Percentiles rank a stretch among this genome's conserved stretches.
These are phyloP conservation scores for Brachyptera putata DNA, from an alignment of 2,888 invertebrate species.

Conservation along the genomic window DNA sequence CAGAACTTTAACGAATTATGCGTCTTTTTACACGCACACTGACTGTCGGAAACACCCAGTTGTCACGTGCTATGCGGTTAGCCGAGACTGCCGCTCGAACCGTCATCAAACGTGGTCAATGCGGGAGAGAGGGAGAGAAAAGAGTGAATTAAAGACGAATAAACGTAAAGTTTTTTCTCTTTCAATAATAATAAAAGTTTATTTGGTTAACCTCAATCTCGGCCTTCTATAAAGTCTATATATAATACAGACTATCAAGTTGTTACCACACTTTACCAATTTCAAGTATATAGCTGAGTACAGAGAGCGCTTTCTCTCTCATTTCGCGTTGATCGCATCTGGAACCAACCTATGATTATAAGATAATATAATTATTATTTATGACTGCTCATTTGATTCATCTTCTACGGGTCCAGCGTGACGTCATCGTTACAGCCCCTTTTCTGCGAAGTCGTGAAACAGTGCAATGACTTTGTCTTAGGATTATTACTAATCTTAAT, in stretches of 20 bases:
- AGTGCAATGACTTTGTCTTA: neutral
- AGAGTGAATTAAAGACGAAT: neutral
- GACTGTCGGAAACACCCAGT: too few species aligned
- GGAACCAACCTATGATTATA: conserved; percentile 16
- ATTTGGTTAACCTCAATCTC: neutral
- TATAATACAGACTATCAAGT: neutral
- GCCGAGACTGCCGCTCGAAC: too few species aligned
- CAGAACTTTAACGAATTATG: too few species aligned
- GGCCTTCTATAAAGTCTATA: neutral
- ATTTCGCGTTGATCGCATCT: conserved; percentile 4
- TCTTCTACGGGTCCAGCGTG: neutral
- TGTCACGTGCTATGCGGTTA: too few species aligned
- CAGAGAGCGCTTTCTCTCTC: conserved; percentile 16
- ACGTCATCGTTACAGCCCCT: conserved; percentile 14
- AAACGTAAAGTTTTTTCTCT: neutral
- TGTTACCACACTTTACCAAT: too few species aligned
- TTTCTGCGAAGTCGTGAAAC: conserved; percentile 8
- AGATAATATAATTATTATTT: conserved; percentile 12
- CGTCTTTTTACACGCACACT: too few species aligned
- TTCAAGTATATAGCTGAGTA: too few species aligned
- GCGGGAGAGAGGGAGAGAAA: too few species aligned
- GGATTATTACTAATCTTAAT: neutral
- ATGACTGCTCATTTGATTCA: conserved; percentile 11
- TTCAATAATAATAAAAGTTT: neutral
- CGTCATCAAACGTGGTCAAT: too few species aligned